Conservation (phyloP, 2,888 invertebrate genomes). For the Pediacus dermestoides region DNA sequence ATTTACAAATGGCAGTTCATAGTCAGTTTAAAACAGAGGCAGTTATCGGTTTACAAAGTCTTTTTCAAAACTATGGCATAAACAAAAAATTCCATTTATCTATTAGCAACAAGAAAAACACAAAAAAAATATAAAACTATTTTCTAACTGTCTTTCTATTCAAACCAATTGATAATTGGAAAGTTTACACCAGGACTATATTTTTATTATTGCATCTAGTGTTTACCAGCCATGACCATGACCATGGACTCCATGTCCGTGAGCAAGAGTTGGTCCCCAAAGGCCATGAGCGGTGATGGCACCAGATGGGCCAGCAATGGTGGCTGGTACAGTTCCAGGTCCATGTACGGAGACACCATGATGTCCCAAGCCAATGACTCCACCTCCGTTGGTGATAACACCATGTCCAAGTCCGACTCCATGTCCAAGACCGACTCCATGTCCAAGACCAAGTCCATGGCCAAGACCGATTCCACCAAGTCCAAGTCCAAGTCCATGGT, state of each 20-base stretch:
- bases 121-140: background rate
- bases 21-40: conserved; percentile 12
- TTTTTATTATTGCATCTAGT: background rate
- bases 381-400: conserved; percentile 1
- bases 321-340: conserved; percentile 27
- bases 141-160: no score
- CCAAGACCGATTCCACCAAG: conserved; percentile 8
- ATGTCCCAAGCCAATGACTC: conserved; percentile 3
- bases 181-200: conserved; percentile 7
- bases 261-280: conserved; percentile 32
- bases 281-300: conserved; percentile 41
- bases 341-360: conserved; percentile 20
- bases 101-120: conserved; percentile 10
- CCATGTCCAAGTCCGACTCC: no score
- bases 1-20: conserved; percentile 13
- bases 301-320: conserved; percentile 29
- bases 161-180: conserved; percentile 11
- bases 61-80: conserved; percentile 6
- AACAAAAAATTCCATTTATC: conserved; percentile 11
- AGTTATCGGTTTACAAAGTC: conserved; percentile 10
- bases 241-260: conserved; percentile 12
- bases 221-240: conserved; percentile 17
- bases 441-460: conserved; percentile 7
- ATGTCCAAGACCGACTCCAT: conserved; percentile 6
- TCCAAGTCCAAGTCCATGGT: conserved; percentile 10